Evolutionary conservation across 1,140 invertebrate genomes (phyloP).

Genomic region (Drosophila kepulauana): DNA sequence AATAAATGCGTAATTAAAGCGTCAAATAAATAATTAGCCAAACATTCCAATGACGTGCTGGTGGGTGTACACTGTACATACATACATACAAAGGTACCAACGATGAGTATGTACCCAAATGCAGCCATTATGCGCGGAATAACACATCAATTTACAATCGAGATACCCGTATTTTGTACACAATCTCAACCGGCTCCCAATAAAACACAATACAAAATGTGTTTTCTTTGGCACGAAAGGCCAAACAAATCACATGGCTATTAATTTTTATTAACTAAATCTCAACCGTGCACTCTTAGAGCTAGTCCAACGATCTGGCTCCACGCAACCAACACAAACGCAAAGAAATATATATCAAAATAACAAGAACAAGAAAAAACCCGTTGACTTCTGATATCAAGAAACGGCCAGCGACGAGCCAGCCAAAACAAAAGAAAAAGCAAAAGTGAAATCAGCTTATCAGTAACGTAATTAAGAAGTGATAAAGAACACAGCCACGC

Average conservation of each 20-base stretch:
- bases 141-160: constrained; percentile 50
- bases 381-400: constrained; percentile 56
- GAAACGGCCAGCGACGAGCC: constrained; percentile 34
- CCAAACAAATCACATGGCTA: constrained; percentile 79
- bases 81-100: not conserved
- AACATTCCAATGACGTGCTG: constrained; percentile 37
- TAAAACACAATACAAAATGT: constrained; percentile 49
- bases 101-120: constrained; percentile 7
- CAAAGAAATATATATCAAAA: not conserved
- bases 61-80: not conserved
- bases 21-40: constrained; percentile 74
- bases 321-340: constrained; percentile 31
- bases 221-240: constrained; percentile 51
- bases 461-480: constrained; percentile 81
- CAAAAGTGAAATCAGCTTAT: constrained; percentile 67
- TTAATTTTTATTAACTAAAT: constrained; percentile 83
- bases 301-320: constrained; percentile 27
- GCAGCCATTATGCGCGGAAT: constrained; percentile 13
- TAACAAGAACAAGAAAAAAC: constrained; percentile 25
- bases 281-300: constrained; percentile 59
- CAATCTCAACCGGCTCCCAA: constrained; percentile 28
- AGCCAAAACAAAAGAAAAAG: constrained; percentile 45
- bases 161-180: constrained; percentile 39
- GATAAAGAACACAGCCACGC: constrained; percentile 67
- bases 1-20: constrained; percentile 77